Conservation (phyloP, 1,140 invertebrate species). For the Ptiloglossa arizonensis region DNA sequence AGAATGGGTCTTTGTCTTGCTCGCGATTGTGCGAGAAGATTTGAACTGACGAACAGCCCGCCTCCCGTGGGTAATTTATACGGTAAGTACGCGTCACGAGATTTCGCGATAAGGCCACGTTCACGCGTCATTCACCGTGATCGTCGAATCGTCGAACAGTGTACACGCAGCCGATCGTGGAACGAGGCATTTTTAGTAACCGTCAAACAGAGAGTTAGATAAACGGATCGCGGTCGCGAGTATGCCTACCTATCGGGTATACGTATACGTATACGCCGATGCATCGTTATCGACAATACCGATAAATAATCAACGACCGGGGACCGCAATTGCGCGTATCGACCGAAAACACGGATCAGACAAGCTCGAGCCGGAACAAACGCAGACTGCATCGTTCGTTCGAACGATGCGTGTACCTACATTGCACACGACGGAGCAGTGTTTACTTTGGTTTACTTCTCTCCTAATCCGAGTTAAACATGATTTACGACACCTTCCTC, state of each 20-base stretch:
- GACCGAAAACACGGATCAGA: background rate
- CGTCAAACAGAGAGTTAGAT: conserved; percentile 23
- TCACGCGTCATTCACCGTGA: conserved; percentile 57
- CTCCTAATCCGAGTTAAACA: too few species aligned
- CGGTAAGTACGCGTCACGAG: conserved; percentile 59
- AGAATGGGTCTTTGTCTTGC: conserved; percentile 23
- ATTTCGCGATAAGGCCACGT: conserved; percentile 43
- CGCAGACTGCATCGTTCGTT: background rate
- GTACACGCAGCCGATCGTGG: background rate
- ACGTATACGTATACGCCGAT: too few species aligned
- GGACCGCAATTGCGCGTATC: background rate
- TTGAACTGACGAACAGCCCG: conserved; percentile 50
- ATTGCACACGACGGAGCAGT: too few species aligned
- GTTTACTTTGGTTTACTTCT: too few species aligned
- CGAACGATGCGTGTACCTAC: too few species aligned
- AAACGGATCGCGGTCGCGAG: background rate
- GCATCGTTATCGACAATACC: conserved; percentile 3
- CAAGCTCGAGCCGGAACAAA: too few species aligned
- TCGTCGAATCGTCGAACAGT: conserved; percentile 21
- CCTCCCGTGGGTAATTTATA: conserved; percentile 65
- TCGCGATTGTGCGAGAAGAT: conserved; percentile 18
- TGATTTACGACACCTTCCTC: too few species aligned
- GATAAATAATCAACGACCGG: background rate
- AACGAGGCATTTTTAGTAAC: background rate
- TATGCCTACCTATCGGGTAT: conserved; percentile 8